These are phyloP conservation scores for Drosophila insularis DNA, from an alignment of 1,140 invertebrate species.

Conservation along the genomic window DNA sequence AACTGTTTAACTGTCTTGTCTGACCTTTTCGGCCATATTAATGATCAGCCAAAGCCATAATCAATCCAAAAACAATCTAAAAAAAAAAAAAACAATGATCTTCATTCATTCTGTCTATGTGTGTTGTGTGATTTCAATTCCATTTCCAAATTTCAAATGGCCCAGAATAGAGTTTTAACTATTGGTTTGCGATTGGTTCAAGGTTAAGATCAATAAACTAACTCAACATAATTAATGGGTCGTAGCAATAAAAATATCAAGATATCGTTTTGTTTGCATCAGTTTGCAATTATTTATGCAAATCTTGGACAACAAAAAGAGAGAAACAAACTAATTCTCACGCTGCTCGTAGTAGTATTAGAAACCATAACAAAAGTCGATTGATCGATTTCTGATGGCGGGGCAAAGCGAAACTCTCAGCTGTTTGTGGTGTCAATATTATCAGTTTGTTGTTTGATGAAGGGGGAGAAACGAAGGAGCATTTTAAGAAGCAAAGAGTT, in stretches of 20 bases:
- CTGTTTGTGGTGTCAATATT: conserved; percentile 40
- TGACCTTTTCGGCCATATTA: conserved; percentile 66
- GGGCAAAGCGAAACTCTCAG: conserved; percentile 16
- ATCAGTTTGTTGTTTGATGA: background rate
- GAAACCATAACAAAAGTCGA: conserved; percentile 27
- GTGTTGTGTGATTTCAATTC: background rate
- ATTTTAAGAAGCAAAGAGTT: background rate
- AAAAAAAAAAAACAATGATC: conserved; percentile 60
- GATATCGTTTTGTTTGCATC: conserved; percentile 60
- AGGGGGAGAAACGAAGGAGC: background rate
- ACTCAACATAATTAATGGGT: conserved; percentile 51
- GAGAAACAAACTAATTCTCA: conserved; percentile 58
- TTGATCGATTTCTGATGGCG: conserved; percentile 54
- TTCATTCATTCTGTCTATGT: conserved; percentile 40
- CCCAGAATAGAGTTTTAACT: conserved; percentile 39
- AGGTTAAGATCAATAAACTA: conserved; percentile 39
- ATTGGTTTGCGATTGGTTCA: conserved; percentile 24
- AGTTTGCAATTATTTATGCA: conserved; percentile 76
- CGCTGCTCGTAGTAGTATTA: conserved; percentile 29
- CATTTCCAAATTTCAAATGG: conserved; percentile 17
- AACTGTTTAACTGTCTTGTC: conserved; percentile 18
- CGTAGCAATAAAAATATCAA: conserved; percentile 30
- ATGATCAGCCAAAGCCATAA: conserved; percentile 29
- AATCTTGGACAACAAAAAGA: conserved; percentile 42
- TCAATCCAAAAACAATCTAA: conserved; percentile 1